Percentiles rank a stretch among this genome's conserved stretches.
Evolutionary conservation across 2,113 vertebrate genomes (phyloP).

Genomic region (Nanorana parkeri): DNA sequence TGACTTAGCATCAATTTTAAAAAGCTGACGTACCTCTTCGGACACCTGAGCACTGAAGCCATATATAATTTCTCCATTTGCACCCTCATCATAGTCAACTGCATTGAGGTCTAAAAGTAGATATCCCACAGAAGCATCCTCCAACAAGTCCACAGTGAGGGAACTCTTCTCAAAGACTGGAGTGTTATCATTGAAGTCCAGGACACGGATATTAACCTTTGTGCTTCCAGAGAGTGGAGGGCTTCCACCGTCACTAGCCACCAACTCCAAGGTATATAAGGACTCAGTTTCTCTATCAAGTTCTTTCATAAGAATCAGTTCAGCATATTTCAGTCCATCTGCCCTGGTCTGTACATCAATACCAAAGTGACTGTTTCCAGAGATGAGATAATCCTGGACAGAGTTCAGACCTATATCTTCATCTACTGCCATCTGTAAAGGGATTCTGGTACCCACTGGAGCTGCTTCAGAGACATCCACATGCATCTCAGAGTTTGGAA

Average conservation of each 20-base stretch:
- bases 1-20: slow-evolving; percentile 84
- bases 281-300: slow-evolving; percentile 90
- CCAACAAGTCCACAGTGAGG: slow-evolving; percentile 83
- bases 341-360: slow-evolving; percentile 89
- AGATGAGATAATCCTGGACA: slow-evolving; percentile 89
- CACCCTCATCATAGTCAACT: slow-evolving; percentile 85
- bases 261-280: slow-evolving; percentile 82
- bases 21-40: slow-evolving; percentile 83
- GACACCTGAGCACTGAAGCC: slow-evolving; percentile 86
- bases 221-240: slow-evolving; percentile 76
- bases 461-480: slow-evolving; percentile 90
- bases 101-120: slow-evolving; percentile 86
- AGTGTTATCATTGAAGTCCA: slow-evolving; percentile 93
- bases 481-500: slow-evolving; percentile 68
- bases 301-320: slow-evolving; percentile 89
- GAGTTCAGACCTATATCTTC: slow-evolving; percentile 90
- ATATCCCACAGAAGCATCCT: slow-evolving; percentile 82
- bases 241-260: slow-evolving; percentile 69
- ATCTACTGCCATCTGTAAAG: slow-evolving; percentile 86
- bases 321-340: slow-evolving; percentile 90
- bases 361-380: slow-evolving; percentile 88
- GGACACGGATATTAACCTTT: slow-evolving; percentile 84
- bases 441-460: slow-evolving; percentile 83
- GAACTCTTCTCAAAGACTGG: slow-evolving; percentile 86
- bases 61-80: slow-evolving; percentile 89